Base-by-base conservation (phyloP, 1,140 invertebrate species). In the Procambarus clarkii region DNA sequence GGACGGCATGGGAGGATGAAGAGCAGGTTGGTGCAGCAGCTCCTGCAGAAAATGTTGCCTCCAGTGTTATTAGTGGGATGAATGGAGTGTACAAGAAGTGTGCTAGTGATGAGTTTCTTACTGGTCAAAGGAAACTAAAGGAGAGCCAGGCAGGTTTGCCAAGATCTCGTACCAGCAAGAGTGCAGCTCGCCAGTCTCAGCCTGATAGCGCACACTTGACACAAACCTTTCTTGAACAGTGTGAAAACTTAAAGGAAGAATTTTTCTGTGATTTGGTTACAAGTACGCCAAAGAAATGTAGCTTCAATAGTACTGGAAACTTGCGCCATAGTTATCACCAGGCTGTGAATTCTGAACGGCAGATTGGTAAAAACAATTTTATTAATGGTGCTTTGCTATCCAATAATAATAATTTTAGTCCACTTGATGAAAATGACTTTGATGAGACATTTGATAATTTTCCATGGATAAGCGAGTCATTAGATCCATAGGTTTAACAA, bases 321-420 rank as follows among this genome's bases (percentile, higher is more conserved):
- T 11, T 77, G 79, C 79, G 88, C 13, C 88, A 83, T 46, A 82
- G 88, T 34, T 80, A 83, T 58, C 90, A 79, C 44, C 90, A 81
- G 45, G 83, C 90, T 80, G 77, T 81, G 83, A 86, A 58, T 48
- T 71, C 83, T 60, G 69, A 78, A 46, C 45, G 83, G 60, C 90
- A 85, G 71, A 46, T 86, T 54, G 82, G 82, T 44, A 91, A 91
- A 77, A 91, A 91, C 76, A 91, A 91, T 85, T 78, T 84, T 84
- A 90, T 90, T 81, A 91, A 91, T 91, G 90, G 90, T 91, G 90
- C 90, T 91, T 86, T 91, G 90, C 76, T 91, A 76, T 90, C 82
- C 45, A 86, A 76, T 86, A 91, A 86, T 79, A 91, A 86, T 86
- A 91, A 91, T 86, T 91, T 91, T 74, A 80, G 83, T 82, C 90